phyloP scores from a whole-genome alignment of 1,140 invertebrate genomes.

The Cecropterus lyciades region DNA sequence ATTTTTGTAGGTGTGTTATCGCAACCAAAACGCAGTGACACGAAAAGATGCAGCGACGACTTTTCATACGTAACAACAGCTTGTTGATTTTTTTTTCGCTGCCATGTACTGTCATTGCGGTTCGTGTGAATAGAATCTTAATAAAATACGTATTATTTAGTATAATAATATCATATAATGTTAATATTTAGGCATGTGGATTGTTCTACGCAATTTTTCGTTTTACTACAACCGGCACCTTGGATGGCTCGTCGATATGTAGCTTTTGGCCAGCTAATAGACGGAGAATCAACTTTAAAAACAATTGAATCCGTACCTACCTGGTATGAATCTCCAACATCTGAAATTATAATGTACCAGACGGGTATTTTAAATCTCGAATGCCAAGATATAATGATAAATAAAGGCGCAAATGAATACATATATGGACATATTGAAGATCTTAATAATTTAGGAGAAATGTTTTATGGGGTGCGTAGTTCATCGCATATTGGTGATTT shows the following conservation, averaged over 20 bases:
- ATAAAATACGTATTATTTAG: not conserved
- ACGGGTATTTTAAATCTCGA: slow-evolving; percentile 68
- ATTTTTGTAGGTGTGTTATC: too few relatives aligned
- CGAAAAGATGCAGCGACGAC: too few relatives aligned
- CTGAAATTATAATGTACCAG: slow-evolving; percentile 68
- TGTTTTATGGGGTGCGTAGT: slow-evolving; percentile 53
- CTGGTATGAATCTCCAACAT: slow-evolving; percentile 79
- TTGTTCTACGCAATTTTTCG: slow-evolving; percentile 92
- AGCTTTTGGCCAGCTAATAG: slow-evolving; percentile 89
- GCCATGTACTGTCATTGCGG: too few relatives aligned
- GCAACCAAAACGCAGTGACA: too few relatives aligned
- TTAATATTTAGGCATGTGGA: slow-evolving; percentile 67
- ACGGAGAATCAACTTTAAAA: slow-evolving; percentile 80
- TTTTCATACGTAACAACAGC: too few relatives aligned
- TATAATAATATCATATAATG: not conserved
- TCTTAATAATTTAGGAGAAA: slow-evolving; percentile 52
- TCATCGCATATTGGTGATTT: too few relatives aligned
- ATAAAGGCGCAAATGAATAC: slow-evolving; percentile 61
- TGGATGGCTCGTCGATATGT: slow-evolving; percentile 92
- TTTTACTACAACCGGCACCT: slow-evolving; percentile 89
- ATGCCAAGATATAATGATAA: slow-evolving; percentile 65
- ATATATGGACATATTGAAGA: slow-evolving; percentile 70
- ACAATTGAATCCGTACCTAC: slow-evolving; percentile 80
- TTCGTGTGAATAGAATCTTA: too few relatives aligned
- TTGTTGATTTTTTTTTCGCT: too few relatives aligned